Evolutionary conservation across 2,888 invertebrate species (phyloP).

Genomic region (Rotaria magnacalcarata): DNA sequence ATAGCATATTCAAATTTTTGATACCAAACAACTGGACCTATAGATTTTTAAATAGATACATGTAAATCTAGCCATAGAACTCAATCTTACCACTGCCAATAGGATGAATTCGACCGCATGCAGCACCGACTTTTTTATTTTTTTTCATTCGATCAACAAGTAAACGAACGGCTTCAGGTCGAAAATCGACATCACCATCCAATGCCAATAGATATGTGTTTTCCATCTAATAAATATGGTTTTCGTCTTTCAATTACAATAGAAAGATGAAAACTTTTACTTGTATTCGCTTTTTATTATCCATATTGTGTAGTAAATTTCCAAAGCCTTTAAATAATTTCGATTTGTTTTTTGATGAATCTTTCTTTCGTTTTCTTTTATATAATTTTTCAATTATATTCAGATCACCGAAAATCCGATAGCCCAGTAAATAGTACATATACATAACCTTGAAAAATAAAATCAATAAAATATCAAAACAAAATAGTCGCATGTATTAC

Average conservation of each 20-base stretch:
- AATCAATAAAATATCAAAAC: not conserved
- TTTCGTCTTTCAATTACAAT: no score
- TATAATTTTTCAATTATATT: conserved; percentile 47
- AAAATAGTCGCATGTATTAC: conserved; percentile 59
- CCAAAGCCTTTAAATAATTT: conserved; percentile 47
- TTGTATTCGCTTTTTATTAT: conserved; percentile 83
- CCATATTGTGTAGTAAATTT: conserved; percentile 70
- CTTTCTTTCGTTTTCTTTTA: conserved; percentile 45
- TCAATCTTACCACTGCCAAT: conserved; percentile 65
- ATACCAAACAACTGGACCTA: conserved; percentile 96
- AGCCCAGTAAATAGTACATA: conserved; percentile 96
- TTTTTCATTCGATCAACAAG: conserved; percentile 97
- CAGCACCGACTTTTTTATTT: conserved; percentile 89
- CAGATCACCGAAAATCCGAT: conserved; percentile 70
- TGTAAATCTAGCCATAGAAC: not conserved
- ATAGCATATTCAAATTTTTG: conserved; percentile 99
- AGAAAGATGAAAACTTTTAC: conserved; percentile 61
- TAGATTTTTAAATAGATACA: no score
- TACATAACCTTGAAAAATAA: conserved; percentile 69
- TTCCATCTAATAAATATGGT: conserved; percentile 64
- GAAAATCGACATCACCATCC: conserved; percentile 92
- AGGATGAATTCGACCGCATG: conserved; percentile 95
- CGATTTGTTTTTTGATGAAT: conserved; percentile 38
- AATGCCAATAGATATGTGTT: conserved; percentile 88
- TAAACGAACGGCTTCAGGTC: conserved; percentile 85